Conservation (phyloP, 1,140 invertebrate genomes). For the Stenopsyche tienmushanensis region DNA sequence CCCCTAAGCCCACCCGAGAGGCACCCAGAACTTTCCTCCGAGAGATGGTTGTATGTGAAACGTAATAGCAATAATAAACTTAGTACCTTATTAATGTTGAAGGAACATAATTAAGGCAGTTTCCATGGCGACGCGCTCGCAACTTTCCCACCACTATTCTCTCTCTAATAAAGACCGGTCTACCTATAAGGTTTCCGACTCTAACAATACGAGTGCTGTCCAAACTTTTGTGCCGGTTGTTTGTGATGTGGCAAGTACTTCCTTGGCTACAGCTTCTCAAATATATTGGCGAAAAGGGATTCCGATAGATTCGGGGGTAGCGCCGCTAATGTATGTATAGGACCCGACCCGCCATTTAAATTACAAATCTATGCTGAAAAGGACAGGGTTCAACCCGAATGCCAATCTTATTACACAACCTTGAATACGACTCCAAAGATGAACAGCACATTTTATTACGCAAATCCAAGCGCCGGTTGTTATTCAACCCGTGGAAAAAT, state of each 20-base stretch:
- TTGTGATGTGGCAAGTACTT: constrained; percentile 31
- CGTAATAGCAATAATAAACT: constrained; percentile 43
- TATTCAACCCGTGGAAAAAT: too few species aligned
- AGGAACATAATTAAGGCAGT: constrained; percentile 42
- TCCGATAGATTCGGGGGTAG: too few species aligned
- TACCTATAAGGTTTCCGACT: constrained; percentile 21
- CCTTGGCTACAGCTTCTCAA: too few species aligned
- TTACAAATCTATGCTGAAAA: too few species aligned
- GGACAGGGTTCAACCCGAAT: background rate
- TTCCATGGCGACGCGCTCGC: constrained; percentile 34
- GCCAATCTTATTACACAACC: too few species aligned
- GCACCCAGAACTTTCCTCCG: background rate
- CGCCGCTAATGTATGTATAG: too few species aligned
- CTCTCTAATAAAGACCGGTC: constrained; percentile 28
- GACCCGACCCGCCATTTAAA: too few species aligned
- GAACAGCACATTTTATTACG: too few species aligned
- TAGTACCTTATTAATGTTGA: constrained; percentile 43
- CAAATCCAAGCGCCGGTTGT: too few species aligned
- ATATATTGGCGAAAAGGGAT: too few species aligned
- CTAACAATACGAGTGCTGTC: constrained; percentile 32
- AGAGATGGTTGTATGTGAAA: constrained; percentile 37
- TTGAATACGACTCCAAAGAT: too few species aligned
- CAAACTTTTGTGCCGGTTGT: constrained; percentile 32
- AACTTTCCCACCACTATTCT: constrained; percentile 29
- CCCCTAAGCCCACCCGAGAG: background rate